These are phyloP conservation scores for Mystacornis crossleyi DNA, from an alignment of 2,113 vertebrate species.

Conservation along the genomic window DNA sequence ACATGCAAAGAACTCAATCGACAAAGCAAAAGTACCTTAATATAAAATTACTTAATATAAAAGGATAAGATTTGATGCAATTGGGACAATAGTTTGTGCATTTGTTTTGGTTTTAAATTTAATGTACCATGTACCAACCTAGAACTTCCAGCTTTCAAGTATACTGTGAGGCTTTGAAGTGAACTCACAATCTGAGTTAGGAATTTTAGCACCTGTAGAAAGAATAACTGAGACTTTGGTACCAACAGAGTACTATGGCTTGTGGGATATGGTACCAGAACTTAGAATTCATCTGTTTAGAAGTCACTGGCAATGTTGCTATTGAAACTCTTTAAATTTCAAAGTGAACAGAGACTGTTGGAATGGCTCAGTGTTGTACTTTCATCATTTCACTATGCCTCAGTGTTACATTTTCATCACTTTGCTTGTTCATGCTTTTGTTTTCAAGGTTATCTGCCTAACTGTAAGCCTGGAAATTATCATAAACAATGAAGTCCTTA, in stretches of 20 bases:
- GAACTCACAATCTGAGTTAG: not conserved
- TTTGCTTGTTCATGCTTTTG: not conserved
- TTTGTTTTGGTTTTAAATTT: not conserved
- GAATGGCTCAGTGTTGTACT: not conserved
- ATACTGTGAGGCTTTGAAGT: not conserved
- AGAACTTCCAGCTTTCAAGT: not conserved
- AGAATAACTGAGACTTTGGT: not conserved
- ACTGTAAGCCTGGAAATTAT: not conserved
- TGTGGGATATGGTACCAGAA: not conserved
- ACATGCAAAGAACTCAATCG: not conserved
- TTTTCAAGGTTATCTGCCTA: slow-evolving; percentile 17
- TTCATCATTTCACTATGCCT: not conserved
- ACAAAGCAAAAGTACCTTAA: not conserved
- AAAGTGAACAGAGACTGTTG: not conserved
- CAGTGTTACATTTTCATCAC: not conserved
- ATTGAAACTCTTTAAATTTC: not conserved
- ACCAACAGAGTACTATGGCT: not conserved
- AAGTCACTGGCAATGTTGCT: not conserved
- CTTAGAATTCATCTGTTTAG: not conserved
- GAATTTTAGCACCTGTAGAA: not conserved
- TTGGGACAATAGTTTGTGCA: not conserved
- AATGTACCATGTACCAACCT: not conserved
- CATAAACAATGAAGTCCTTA: not conserved
- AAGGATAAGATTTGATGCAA: not conserved
- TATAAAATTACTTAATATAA: not conserved